These are phyloP conservation scores for Datnioides undecimradiatus DNA, from an alignment of 2,113 vertebrate genomes.

Conservation along the genomic window DNA sequence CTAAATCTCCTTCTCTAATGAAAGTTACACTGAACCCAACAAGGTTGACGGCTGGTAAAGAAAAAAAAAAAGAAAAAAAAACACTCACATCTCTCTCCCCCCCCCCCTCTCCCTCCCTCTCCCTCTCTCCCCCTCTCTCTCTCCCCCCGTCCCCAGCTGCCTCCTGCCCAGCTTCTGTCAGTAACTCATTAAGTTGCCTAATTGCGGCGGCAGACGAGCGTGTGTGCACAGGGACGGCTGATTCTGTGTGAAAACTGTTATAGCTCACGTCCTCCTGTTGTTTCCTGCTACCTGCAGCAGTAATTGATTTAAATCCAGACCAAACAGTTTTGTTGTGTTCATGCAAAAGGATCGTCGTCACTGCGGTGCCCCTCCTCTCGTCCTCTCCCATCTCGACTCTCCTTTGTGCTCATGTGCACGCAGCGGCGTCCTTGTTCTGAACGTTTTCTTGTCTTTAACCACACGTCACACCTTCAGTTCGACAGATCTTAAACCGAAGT, in stretches of 20 bases:
- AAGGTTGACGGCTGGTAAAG: slow-evolving; percentile 82
- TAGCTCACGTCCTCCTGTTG: not conserved
- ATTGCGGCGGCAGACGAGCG: slow-evolving; percentile 26
- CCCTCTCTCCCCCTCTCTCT: slow-evolving; percentile 10
- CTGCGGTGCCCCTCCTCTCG: not conserved
- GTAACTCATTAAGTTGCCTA: slow-evolving; percentile 54
- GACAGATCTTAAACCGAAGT: too few relatives aligned
- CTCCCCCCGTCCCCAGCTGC: slow-evolving; percentile 32
- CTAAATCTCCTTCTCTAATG: slow-evolving; percentile 84
- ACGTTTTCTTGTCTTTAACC: too few relatives aligned
- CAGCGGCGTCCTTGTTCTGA: too few relatives aligned
- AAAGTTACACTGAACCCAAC: slow-evolving; percentile 84
- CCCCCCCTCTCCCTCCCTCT: not conserved
- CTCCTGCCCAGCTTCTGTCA: slow-evolving; percentile 26
- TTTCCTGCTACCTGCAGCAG: not conserved
- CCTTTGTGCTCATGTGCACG: too few relatives aligned
- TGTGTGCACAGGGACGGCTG: slow-evolving; percentile 23
- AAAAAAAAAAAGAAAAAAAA: slow-evolving; percentile 41
- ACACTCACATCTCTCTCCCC: slow-evolving; percentile 46
- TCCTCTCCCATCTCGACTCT: too few relatives aligned
- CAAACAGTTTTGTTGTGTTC: not conserved
- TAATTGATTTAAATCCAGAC: not conserved
- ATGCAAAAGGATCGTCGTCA: too few relatives aligned
- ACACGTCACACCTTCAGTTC: too few relatives aligned
- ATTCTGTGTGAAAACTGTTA: not conserved